phyloP scores from a whole-genome alignment of 1,140 invertebrate genomes.

The Drosophila lowei region DNA sequence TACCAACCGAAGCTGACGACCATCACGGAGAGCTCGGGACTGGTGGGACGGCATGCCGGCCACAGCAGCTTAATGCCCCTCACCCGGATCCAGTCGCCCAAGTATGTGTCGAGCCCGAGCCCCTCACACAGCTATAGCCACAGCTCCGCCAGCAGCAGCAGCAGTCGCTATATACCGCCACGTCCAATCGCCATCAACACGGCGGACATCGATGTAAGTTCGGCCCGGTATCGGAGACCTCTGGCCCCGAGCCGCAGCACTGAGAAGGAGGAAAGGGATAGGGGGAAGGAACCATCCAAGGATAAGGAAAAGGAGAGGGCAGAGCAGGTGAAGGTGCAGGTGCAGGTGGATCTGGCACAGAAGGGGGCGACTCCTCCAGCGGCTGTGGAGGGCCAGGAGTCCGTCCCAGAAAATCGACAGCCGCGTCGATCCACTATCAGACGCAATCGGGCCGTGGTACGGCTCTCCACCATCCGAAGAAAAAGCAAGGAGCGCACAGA shows the following conservation, averaged over 20 bases:
- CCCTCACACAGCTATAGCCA: conserved; percentile 36
- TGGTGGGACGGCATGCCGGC: conserved; percentile 56
- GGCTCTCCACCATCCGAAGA: conserved; percentile 87
- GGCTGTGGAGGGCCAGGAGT: not conserved
- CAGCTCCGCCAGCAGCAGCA: conserved; percentile 44
- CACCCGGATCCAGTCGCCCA: conserved; percentile 83
- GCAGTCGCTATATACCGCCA: conserved; percentile 84
- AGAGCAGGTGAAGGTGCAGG: not conserved
- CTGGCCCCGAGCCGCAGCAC: conserved; percentile 41
- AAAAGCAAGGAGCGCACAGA: conserved; percentile 84
- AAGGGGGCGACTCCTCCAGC: conserved; percentile 2
- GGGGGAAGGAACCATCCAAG: not conserved
- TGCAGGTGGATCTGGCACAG: conserved; percentile 6
- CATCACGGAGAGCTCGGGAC: conserved; percentile 86
- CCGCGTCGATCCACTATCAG: conserved; percentile 86
- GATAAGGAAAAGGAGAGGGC: conserved; percentile 1
- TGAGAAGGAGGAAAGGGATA: not conserved
- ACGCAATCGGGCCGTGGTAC: conserved; percentile 88
- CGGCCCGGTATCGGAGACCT: conserved; percentile 84
- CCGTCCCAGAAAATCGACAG: conserved; percentile 6
- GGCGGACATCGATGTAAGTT: conserved; percentile 91
- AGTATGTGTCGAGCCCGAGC: conserved; percentile 59
- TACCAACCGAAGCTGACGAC: conserved; percentile 90
- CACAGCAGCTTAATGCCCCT: conserved; percentile 75
- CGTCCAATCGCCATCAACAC: conserved; percentile 89